Evolutionary conservation across 2,888 invertebrate genomes (phyloP), one percentile per base, ranked within the genome.

Genomic region (Brassicogethes aeneus): DNA sequence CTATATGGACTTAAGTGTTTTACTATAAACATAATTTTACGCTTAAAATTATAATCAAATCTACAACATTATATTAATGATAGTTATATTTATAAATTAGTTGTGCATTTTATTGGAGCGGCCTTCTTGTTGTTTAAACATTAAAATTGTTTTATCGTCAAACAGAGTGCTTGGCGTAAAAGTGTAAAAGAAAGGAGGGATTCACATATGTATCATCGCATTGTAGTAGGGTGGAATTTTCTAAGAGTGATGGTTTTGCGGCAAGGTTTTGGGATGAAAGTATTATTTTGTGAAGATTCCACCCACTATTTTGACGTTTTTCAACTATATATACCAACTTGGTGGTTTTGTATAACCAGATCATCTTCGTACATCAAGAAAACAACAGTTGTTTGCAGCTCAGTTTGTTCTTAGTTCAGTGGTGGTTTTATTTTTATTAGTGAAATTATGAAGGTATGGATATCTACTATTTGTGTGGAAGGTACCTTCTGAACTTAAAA

Each of bases 181-280:
- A 23, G 5, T 10, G 23, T 7, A 23, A 23, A 23, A 32, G 12
- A 13, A 32, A 46, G 43, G 41, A 43, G 46, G 46, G 46, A 36
- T 36, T 35, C 39, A 35, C n/a, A n/a, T n/a, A n/a, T n/a, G n/a
- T n/a, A 39, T 39, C 34, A 17, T 7, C 10, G 32, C 8, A 5
- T 32, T 10, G 32, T 42, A 43, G 55, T 57, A 57, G 56, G 55
- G 54, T 55, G 46, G 23, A 40, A 47, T 50, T 44, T 48, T 51
- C 40, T 39, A 44, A 51, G 47, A 52, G 55, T 52, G 55, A 55
- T 54, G 57, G 54, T 55, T 48, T 48, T 44, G 47, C 45, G 45
- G 55, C 59, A 60, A 59, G 60, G 61, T 62, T 61, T 62, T 57
- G 60, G 59, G 57, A 61, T 61, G 62, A 62, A 62, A 62, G 61